Evolutionary conservation across 2,113 vertebrate genomes (phyloP).

Genomic region (Neolamprologus brichardi): DNA sequence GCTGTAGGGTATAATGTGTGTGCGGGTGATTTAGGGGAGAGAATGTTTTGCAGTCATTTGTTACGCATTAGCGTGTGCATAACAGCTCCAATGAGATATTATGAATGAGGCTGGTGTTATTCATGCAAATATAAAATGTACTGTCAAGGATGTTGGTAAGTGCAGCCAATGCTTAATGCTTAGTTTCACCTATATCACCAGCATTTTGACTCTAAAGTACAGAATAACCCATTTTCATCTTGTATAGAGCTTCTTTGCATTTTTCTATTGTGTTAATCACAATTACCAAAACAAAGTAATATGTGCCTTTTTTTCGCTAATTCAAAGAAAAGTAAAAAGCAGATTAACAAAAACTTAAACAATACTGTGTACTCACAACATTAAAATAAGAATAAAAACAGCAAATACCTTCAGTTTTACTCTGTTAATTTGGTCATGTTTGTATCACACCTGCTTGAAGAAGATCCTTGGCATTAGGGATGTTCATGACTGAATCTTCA

Average conservation of each 20-base stretch:
- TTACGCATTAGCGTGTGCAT: background rate
- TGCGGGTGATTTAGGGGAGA: slow-evolving; percentile 12
- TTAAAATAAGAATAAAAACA: background rate
- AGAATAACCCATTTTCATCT: background rate
- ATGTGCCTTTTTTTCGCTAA: background rate
- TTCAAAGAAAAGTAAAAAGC: background rate
- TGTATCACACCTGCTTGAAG: background rate
- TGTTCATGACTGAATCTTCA: background rate
- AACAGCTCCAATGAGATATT: background rate
- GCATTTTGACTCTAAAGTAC: background rate
- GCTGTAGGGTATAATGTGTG: background rate
- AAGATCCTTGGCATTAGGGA: background rate
- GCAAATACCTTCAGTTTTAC: background rate
- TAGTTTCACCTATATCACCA: background rate
- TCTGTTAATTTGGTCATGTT: background rate
- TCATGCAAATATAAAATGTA: background rate
- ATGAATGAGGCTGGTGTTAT: background rate
- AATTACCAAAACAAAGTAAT: background rate
- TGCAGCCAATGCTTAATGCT: background rate
- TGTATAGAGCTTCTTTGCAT: background rate
- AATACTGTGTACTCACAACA: background rate
- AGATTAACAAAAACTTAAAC: background rate
- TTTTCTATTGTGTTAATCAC: background rate
- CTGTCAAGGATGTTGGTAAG: background rate
- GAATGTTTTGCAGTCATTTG: background rate